Evolutionary conservation across 2,888 invertebrate genomes (phyloP).

Genomic region (Ptilodon capucinus): DNA sequence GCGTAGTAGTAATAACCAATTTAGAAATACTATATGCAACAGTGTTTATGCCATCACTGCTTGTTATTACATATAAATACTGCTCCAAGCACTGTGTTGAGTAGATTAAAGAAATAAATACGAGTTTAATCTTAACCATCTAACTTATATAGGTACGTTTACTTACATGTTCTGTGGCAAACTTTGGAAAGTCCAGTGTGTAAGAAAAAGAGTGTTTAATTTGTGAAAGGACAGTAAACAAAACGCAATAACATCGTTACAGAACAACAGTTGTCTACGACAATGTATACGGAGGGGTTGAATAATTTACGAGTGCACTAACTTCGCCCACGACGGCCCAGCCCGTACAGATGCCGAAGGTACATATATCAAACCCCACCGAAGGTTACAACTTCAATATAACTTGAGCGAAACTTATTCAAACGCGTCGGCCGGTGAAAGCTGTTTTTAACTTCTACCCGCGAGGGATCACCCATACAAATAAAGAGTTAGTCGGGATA

Average conservation of each 20-base stretch:
- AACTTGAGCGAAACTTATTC: constrained; percentile 62
- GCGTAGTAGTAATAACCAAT: no score
- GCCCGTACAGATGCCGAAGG: constrained; percentile 57
- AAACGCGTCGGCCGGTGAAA: constrained; percentile 64
- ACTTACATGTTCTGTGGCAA: no score
- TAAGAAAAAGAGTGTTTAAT: no score
- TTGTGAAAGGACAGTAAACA: constrained; percentile 19
- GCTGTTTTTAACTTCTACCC: constrained; percentile 78
- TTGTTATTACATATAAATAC: no score
- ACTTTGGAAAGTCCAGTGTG: no score
- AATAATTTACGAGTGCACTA: constrained; percentile 78
- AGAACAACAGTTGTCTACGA: constrained; percentile 57
- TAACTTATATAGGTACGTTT: no score
- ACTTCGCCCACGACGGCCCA: constrained; percentile 63
- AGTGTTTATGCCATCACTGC: no score
- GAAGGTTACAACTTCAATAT: constrained; percentile 70
- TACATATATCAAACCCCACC: constrained; percentile 73
- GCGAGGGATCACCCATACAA: constrained; percentile 69
- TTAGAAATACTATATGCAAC: no score
- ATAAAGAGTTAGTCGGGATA: constrained; percentile 72
- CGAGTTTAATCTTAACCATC: no score
- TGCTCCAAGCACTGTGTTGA: no score
- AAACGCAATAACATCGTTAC: constrained; percentile 51
- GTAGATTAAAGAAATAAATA: no score
- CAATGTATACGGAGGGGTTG: constrained; percentile 66